Evolutionary conservation across 2,888 invertebrate species (phyloP), one percentile per base, ranked within the genome.

Genomic region (Cantharis rustica): DNA sequence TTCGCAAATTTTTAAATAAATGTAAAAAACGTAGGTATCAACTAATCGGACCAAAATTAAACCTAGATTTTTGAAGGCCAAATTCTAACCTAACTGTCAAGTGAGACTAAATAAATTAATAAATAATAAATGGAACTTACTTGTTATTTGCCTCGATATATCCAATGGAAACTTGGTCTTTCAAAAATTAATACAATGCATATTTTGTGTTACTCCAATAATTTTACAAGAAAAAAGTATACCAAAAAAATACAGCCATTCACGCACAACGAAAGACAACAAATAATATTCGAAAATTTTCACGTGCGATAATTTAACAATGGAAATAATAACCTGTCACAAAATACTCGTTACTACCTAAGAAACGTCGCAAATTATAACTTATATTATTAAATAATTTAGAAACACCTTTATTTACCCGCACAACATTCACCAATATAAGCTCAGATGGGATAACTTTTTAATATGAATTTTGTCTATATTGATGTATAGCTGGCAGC

Each of bases 1-100:
- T 73, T 73, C 68, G 77, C 78, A 80, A 79, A 81, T 75, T 79
- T 79, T 79, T 81, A 81, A 82, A 82, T 82, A 81, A 81, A 75
- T 47, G 47, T 47, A n/a, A 47, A n/a, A 47, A 47, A 5, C n/a
- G n/a, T 47, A 47, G 47, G 47, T 47, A 47, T 47, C 47, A 47
- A n/a, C 47, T 81, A 66, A 66, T 66, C 64, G 17, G 23, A 80
- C 80, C 80, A 82, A 79, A 80, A 79, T 70, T 78, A 75, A 69
- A 77, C 69, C 69, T 72, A 62, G 31, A 71, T 72, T 69, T 20
- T 68, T 72, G 75, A 72, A 78, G 73, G 72, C 78, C 75, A 78
- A 73, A 61, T 78, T 61, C 78, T 78, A 78, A 78, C 78, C 78
- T 78, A 78, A 78, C 78, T 78, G 78, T 78, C 78, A 75, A 71